Conservation (phyloP, 2,797 vertebrate species). For the Lutjanus campechanus region DNA sequence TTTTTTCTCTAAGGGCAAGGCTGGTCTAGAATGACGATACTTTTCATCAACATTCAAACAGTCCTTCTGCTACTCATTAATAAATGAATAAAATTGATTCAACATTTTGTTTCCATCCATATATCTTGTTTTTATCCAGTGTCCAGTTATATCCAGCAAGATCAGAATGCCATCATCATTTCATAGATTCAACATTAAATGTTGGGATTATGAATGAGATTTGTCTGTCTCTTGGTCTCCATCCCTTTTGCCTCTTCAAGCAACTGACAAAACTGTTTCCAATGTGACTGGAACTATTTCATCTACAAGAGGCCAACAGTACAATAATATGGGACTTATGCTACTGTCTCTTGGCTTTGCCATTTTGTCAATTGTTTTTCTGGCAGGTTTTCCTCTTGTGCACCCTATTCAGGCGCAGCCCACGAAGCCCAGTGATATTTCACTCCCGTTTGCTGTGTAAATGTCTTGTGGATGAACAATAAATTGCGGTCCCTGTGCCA, state of each 20-base stretch:
- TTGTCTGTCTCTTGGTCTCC: background rate
- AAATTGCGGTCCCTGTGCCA: slow-evolving; percentile 9
- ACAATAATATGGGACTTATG: background rate
- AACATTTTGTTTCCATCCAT: slow-evolving; percentile 22
- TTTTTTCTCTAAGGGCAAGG: background rate
- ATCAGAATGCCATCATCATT: slow-evolving; percentile 16
- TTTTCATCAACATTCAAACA: slow-evolving; percentile 26
- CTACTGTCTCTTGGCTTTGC: background rate
- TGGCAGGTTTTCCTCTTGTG: background rate
- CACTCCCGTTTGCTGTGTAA: slow-evolving; percentile 5
- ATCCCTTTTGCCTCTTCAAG: slow-evolving; percentile 18
- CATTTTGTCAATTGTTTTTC: background rate
- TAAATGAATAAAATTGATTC: slow-evolving; percentile 7
- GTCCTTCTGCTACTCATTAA: slow-evolving; percentile 12
- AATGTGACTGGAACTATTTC: background rate
- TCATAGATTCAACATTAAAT: slow-evolving; percentile 28
- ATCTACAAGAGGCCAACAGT: background rate
- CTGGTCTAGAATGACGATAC: background rate
- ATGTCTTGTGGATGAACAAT: slow-evolving; percentile 22
- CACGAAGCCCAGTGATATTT: slow-evolving; percentile 6
- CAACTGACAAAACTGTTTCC: slow-evolving; percentile 3
- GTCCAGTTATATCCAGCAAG: background rate
- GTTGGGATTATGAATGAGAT: background rate
- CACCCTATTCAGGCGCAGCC: background rate
- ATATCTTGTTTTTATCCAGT: slow-evolving; percentile 3